Evolutionary conservation across 2,113 vertebrate genomes (phyloP), one percentile per base, ranked within the genome.

Genomic region (Psettodes erumei): DNA sequence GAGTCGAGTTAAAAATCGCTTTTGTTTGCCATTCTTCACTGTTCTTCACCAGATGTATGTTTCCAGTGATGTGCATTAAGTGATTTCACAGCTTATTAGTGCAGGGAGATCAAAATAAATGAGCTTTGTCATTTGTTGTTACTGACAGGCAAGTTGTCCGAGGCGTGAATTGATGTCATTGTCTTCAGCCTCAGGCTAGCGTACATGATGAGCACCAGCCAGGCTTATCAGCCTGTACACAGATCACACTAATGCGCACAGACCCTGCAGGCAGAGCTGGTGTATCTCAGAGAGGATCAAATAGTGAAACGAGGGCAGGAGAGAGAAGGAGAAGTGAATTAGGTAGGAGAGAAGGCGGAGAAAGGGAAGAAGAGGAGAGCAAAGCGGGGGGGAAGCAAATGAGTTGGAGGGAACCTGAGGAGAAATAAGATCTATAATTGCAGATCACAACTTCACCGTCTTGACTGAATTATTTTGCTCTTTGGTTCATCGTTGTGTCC

Each of bases 241-340:
- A 89, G 85, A 90, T 91, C 90, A 89, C 72, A 89, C 84, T 75
- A 71, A 90, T 89, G 85, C 71, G 13, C 61, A 77, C 37, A 71
- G 63, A 81, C 82, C 86, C 86, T 53, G 76, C 83, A 83, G 89
- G 88, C 90, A 90, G 72, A 80, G 77, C 86, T 75, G 85, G 43
- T 87, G 45, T 88, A 86, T 90, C 85, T 86, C 81, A 71, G 74
- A 83, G 47, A 80, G 76, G 86, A 92, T 91, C 88, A 92, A 86
- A 90, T 84, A 79, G 67, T 73, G 79, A 89, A 90, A 84, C 76
- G 71, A 85, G 82, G 82, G 63, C 81, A 82, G 61, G 50, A 85
- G 85, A 64, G 65, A 78, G 32, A 71, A 70, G 66, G 60, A 66
- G 60, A 71, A 67, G 75, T 79, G 60, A 75, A 79, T 82, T 73